Base-by-base conservation (phyloP, 2,888 invertebrate species). In the Odontocerum albicorne region DNA sequence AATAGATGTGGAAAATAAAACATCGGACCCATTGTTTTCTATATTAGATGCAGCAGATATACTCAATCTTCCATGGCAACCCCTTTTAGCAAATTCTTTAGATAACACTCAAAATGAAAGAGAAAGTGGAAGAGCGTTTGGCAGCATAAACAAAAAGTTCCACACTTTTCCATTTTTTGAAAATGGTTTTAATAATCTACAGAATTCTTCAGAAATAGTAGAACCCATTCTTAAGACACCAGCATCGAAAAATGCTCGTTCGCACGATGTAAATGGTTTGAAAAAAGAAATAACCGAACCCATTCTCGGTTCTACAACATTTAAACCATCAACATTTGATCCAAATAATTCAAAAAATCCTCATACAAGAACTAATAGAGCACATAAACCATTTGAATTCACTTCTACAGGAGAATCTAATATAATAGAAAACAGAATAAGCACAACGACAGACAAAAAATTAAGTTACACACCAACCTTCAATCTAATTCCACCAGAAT, bases 211-310 rank as follows among this genome's bases (percentile, higher is more conserved):
- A 15, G 90, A 90, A 71, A 85, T 90, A 13, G 84, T 86, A 0
- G 90, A 90, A 64, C 90, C 90, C 0, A 82, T 90, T 2, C 72
- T 90, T 0, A 80, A 83, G 55, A 82, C 87, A 3, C 76, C 83
- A 0, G 79, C 78, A 1, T 75, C 82, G 0, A 79, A 74, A 61
- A 79, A 82, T 64, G 70, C 80, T 38, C 75, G 81, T 2, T 66
- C 77, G 12, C 75, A 80, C 12, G 74, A 77, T 45, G 67, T 73
- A 12, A 49, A 53, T 36, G 75, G 71, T 21, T 63, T 66, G 8
- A 68, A 66, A 54, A 66, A 65, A n/a, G 86, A 85, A 68, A 86
- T 87, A 63, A 83, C 83, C 0, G 87, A 87, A 66, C 86, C 87
- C 0, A 74, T 87, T 15, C 68, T 87, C 12, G 68, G 77, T 62